These are phyloP conservation scores for Cheilosia urbana DNA, from an alignment of 2,888 invertebrate genomes.

Conservation along the genomic window DNA sequence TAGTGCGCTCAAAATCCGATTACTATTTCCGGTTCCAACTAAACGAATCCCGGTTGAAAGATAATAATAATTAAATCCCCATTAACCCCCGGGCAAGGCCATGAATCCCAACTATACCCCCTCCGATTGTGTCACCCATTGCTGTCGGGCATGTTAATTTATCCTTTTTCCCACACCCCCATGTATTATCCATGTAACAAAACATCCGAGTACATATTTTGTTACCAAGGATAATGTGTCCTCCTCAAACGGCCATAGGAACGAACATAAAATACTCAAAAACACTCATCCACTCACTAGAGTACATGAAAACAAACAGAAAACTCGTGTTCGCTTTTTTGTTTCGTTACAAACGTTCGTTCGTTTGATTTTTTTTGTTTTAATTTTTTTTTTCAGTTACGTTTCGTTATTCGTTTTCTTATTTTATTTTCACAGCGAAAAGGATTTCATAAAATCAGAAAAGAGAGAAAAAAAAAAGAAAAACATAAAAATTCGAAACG, in stretches of 20 bases:
- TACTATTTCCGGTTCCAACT: not conserved
- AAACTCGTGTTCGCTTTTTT: conserved; percentile 73
- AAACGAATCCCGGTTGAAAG: not conserved
- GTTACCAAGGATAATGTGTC: conserved; percentile 62
- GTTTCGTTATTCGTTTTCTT: conserved; percentile 75
- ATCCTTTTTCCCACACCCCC: conserved; percentile 26
- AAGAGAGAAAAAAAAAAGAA: conserved; percentile 54
- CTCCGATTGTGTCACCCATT: conserved; percentile 46
- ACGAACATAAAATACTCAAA: conserved; percentile 57
- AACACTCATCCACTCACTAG: conserved; percentile 67
- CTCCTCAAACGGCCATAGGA: conserved; percentile 25
- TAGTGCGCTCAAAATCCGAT: not conserved
- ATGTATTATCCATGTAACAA: conserved; percentile 35
- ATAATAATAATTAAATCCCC: conserved; percentile 66
- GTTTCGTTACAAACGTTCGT: conserved; percentile 65
- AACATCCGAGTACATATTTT: conserved; percentile 36
- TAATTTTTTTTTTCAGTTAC: conserved; percentile 31
- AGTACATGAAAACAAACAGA: conserved; percentile 66
- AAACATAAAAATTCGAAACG: conserved; percentile 70
- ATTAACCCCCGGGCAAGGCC: conserved; percentile 60
- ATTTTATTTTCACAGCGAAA: conserved; percentile 69
- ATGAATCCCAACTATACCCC: conserved; percentile 30
- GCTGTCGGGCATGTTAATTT: conserved; percentile 50
- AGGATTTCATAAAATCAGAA: conserved; percentile 75
- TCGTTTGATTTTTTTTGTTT: conserved; percentile 46